A percentile compares a stretch with the other conserved stretches of the same genome.
phyloP scores from a whole-genome alignment of 2,888 invertebrate species.

The Ferrisia virgata region DNA sequence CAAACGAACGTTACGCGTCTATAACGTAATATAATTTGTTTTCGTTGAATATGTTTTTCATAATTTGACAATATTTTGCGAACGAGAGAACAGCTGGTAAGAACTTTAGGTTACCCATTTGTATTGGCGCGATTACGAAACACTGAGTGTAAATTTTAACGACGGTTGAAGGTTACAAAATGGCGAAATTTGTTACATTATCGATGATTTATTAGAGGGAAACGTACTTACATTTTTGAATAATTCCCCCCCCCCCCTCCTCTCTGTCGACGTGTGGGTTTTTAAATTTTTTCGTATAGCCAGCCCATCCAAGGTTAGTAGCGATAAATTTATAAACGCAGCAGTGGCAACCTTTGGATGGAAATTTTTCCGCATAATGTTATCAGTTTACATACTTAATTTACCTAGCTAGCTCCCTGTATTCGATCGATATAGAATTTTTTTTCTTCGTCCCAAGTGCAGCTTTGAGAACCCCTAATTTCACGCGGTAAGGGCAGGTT shows the following conservation, averaged over 20 bases:
- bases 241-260: too few species aligned
- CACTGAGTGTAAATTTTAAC: neutral
- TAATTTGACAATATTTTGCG: neutral
- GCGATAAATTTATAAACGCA: neutral
- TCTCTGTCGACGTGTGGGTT: neutral
- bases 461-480: neutral
- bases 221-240: neutral
- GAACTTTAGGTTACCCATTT: neutral
- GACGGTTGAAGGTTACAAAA: slow-evolving; percentile 5
- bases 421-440: neutral
- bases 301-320: neutral
- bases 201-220: neutral
- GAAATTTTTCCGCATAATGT: neutral
- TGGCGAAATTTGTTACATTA: neutral
- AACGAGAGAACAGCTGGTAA: neutral
- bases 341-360: neutral
- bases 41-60: neutral
- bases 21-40: neutral
- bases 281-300: neutral
- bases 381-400: too few species aligned
- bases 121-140: neutral
- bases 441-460: neutral
- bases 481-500: neutral
- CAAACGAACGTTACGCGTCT: neutral
- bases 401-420: too few species aligned